Conservation (phyloP, 1,140 invertebrate genomes). For the Drosophila ambigua region DNA sequence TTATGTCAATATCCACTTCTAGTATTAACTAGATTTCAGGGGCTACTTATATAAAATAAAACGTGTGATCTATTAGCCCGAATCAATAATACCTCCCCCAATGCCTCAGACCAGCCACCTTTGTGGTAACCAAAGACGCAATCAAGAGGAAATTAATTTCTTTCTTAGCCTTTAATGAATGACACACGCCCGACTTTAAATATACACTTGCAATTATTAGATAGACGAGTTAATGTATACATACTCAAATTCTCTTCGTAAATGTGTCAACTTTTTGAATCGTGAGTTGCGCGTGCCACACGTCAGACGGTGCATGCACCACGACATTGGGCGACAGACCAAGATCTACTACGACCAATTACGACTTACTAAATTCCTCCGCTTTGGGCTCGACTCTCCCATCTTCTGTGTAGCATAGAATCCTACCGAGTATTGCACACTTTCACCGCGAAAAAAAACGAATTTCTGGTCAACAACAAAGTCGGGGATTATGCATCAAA, state of each 20-base stretch:
- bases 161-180: constrained; percentile 59
- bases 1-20: no score
- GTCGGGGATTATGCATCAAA: constrained; percentile 56
- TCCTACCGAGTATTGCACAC: constrained; percentile 51
- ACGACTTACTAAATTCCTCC: constrained; percentile 33
- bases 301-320: constrained; percentile 30
- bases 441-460: constrained; percentile 72
- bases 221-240: no score
- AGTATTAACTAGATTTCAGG: no score
- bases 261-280: constrained; percentile 21
- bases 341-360: constrained; percentile 17
- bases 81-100: no score
- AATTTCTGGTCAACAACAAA: constrained; percentile 59
- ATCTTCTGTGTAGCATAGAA: constrained; percentile 16
- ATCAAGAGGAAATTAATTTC: constrained; percentile 22
- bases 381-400: neutral
- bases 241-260: constrained; percentile 13
- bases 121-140: neutral
- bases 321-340: constrained; percentile 10
- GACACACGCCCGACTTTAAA: constrained; percentile 34
- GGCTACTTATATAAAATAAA: no score
- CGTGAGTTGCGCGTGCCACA: constrained; percentile 64
- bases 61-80: no score
- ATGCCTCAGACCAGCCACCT: no score
- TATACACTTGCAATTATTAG: neutral